phyloP scores from a whole-genome alignment of 1,140 invertebrate species.

The Dreissena polymorpha region DNA sequence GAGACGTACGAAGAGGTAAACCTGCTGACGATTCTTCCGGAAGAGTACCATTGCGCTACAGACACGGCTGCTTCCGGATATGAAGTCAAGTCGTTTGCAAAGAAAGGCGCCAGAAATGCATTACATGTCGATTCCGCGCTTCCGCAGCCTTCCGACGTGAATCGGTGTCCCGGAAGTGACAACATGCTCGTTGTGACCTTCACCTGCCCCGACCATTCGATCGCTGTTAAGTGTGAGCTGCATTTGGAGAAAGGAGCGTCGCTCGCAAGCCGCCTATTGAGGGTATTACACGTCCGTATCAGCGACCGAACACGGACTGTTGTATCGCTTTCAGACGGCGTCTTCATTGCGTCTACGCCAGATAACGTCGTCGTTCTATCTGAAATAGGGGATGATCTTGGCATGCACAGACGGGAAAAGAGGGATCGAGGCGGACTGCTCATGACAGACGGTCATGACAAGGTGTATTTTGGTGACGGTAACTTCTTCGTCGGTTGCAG shows the following conservation, averaged over 20 bases:
- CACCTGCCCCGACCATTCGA: neutral
- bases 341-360: neutral
- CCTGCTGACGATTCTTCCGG: neutral
- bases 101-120: neutral
- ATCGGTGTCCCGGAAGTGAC: neutral
- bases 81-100: neutral
- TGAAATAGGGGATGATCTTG: neutral
- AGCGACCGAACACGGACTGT: neutral
- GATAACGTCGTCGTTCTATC: neutral
- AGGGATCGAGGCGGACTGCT: slow-evolving; percentile 2
- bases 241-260: no score
- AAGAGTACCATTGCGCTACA: neutral
- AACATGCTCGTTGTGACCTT: neutral
- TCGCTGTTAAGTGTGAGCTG: neutral
- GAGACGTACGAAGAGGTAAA: neutral
- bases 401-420: neutral
- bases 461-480: slow-evolving; percentile 1
- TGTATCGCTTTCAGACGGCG: neutral
- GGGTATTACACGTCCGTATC: neutral
- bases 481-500: neutral
- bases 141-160: slow-evolving; percentile 3
- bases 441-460: neutral
- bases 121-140: neutral
- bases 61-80: neutral
- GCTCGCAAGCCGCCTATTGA: neutral